Base-by-base conservation (phyloP, 2,113 vertebrate genomes). In the Hippocampus comes region DNA sequence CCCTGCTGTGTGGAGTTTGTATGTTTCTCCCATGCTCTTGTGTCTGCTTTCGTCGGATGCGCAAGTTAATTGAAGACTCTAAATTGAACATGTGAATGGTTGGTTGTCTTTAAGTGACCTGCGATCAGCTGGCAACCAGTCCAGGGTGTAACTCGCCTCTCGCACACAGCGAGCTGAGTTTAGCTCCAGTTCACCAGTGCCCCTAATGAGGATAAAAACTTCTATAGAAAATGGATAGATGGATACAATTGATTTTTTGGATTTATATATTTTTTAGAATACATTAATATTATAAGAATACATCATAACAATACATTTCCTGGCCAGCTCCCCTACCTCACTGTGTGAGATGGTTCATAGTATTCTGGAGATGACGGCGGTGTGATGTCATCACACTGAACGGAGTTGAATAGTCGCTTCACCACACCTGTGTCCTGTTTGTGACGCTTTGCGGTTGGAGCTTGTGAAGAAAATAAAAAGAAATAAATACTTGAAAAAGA, bases 401-500 rank as follows among this genome's bases (percentile, higher is more conserved):
- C n/a, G 0, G 21, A 1, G 0, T 72, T 84, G 10, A 98, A 98
- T 64, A 98, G 90, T 63, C 90, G 93, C 89, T 97, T 98, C 0
- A 82, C 91, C 0, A 92, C 94, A 0, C 89, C 89, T 0, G 86
- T 86, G 1, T 96, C 94, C 43, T 95, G 82, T 70, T 91, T 93
- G n/a, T 82, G 92, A 0, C 95, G 91, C 78, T 97, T 98, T 0
- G 90, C 66, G 59, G 88, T 94, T 0, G 95, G 95, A 46, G 94
- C 95, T 98, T 71, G 0, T 3, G 71, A 60, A 34, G 9, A 56
- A 56, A n/a, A 56, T 11, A 21, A 21, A 21, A 53, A 46, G 1
- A 48, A 48, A 48, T 15, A 38, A 42, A 3, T 21, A n/a, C 30
- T 34, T 34, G 76, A 12, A 38, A 48, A 10, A 15, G 69, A 0